A percentile compares a stretch with the other conserved stretches of the same genome.
phyloP scores from a whole-genome alignment of 2,113 vertebrate genomes.

The Miniopterus natalensis region DNA sequence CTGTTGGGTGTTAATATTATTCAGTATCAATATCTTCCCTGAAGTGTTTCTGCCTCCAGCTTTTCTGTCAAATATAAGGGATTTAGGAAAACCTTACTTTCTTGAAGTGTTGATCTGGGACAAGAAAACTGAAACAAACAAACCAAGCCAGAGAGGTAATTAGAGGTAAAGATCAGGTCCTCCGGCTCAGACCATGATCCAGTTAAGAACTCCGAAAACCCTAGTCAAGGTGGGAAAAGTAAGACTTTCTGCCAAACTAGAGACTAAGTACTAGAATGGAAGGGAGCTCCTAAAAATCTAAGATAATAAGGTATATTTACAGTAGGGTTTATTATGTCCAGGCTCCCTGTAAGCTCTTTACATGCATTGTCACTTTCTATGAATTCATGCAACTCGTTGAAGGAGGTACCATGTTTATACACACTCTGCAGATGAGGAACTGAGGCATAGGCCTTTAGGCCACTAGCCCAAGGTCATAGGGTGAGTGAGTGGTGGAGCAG shows the following conservation, averaged over 20 bases:
- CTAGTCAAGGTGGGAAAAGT: neutral
- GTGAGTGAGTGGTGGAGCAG: neutral
- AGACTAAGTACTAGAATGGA: neutral
- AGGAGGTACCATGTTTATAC: neutral
- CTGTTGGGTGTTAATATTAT: conserved; percentile 31
- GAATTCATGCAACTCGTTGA: neutral
- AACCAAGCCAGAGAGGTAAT: neutral
- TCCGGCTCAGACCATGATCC: neutral
- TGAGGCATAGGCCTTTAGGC: neutral
- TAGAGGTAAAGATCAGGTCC: neutral
- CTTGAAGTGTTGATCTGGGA: neutral
- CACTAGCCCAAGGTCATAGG: neutral
- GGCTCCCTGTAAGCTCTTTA: neutral
- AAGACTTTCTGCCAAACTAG: neutral
- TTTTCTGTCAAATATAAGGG: conserved; percentile 29
- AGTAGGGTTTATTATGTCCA: neutral
- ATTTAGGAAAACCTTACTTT: conserved; percentile 18
- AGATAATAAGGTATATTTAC: neutral
- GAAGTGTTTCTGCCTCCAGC: neutral
- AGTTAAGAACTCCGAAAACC: neutral
- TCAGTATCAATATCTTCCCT: conserved; percentile 16
- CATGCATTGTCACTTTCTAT: neutral
- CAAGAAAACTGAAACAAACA: neutral
- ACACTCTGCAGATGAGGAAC: neutral
- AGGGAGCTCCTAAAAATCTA: neutral